A percentile compares a stretch with the other conserved stretches of the same genome.
Conservation (phyloP, 2,113 vertebrate genomes). For the Ornithorhynchus anatinus region DNA sequence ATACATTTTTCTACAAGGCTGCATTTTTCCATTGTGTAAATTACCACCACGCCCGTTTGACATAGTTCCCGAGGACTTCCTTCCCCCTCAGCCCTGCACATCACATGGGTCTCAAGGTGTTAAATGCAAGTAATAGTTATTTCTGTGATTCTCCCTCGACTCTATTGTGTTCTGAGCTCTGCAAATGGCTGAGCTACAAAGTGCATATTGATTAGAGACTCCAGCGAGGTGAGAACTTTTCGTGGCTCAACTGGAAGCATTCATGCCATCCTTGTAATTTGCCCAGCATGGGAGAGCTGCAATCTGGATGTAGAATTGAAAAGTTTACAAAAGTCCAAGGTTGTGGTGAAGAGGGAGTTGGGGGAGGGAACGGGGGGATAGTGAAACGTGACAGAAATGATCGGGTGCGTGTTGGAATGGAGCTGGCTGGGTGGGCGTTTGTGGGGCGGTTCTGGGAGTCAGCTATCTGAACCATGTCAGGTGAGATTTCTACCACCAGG, state of each 20-base stretch:
- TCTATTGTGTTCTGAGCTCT: neutral
- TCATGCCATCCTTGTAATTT: neutral
- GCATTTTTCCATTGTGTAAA: conserved; percentile 1
- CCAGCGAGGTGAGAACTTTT: neutral
- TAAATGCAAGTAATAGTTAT: neutral
- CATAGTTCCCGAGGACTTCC: neutral
- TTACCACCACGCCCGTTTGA: neutral
- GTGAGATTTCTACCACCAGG: too few relatives aligned
- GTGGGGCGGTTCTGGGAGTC: too few relatives aligned
- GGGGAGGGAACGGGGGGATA: neutral
- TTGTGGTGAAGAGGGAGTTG: neutral
- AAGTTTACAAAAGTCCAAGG: neutral
- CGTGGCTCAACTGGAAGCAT: neutral
- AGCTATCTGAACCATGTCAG: too few relatives aligned
- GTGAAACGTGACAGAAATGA: conserved; percentile 22
- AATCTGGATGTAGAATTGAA: conserved; percentile 9
- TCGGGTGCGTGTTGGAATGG: neutral
- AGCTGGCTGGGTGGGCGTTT: neutral
- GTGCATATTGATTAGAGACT: rapidly evolving
- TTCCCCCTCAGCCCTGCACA: neutral
- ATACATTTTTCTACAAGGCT: too few relatives aligned
- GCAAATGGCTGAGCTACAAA: neutral
- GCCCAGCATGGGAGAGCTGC: conserved; percentile 6
- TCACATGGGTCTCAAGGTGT: neutral
- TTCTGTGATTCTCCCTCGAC: neutral